Base-by-base conservation (phyloP, 2,888 invertebrate species). In the Erebia aethiops region DNA sequence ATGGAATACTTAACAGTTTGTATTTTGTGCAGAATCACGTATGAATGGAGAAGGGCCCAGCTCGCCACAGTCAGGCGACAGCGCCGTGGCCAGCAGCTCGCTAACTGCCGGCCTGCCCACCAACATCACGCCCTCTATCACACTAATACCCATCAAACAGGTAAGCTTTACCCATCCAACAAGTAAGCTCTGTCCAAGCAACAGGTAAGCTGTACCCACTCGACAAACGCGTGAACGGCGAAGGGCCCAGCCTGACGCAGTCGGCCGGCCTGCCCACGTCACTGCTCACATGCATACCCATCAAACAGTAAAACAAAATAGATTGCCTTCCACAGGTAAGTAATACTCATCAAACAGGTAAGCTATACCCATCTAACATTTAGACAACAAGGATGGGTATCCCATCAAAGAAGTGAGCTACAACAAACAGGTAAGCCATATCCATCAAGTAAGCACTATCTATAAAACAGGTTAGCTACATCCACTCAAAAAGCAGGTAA, bases 71-170 rank as follows among this genome's bases (percentile, higher is more conserved):
- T 97, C 97, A 16, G 96, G 96, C 10, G 96, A 97, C 87, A 96
- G 96, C 67, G 96, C 96, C 69, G 95, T 96, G 65, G 96, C 97
- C 61, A 95, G 96, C 81, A 96, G 96, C 87, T 96, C 96, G 72
- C 95, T 96, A 77, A 94, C 94, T 58, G 86, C 91, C 57, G 89
- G 94, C 72, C 84, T 94, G 61, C 93, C 94, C 49, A 91, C 94
- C 76, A 94, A 92, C 79, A 97, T 97, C 83, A 97, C 97, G 79
- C 97, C 97, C 26, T 97, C 97, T 76, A 97, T 97, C 80, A 97
- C 97, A 56, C 92, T 97, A 69, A 97, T 97, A 91, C 97, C 97
- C 72, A 97, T 97, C 77, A 97, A 97, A 88, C 97, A 96, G 94
- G 95, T 95, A 83, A 82, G 68, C 18, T 56, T 35, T 35, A 35